phyloP scores from a whole-genome alignment of 2,113 vertebrate genomes.

The Xenopus borealis region DNA sequence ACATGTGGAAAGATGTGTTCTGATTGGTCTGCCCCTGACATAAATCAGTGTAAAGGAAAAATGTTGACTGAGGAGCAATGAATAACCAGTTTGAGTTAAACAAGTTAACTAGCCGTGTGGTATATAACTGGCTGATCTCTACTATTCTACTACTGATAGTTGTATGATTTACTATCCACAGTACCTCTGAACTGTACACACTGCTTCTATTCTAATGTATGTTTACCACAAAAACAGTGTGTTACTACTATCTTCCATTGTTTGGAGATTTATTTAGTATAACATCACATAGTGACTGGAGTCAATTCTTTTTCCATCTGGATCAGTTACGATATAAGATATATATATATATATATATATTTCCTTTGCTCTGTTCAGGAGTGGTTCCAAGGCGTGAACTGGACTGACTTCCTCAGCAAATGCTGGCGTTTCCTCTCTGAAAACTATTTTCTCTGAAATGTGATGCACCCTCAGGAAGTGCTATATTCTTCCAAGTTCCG shows the following conservation, averaged over 20 bases:
- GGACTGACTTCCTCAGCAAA: conserved; percentile 49
- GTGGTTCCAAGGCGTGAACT: conserved; percentile 40
- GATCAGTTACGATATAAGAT: conserved; percentile 10
- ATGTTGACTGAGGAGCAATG: no score
- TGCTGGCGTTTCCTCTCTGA: conserved; percentile 51
- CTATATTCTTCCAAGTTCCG: conserved; percentile 37
- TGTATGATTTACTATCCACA: no score
- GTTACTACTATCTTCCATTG: no score
- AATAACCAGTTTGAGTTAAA: no score
- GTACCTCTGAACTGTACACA: not conserved
- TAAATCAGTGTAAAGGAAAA: no score
- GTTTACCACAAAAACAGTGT: not conserved
- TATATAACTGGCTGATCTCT: no score
- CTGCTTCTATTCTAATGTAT: not conserved
- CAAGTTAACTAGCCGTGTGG: no score
- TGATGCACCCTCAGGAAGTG: conserved; percentile 47
- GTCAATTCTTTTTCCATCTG: conserved; percentile 1
- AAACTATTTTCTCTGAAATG: conserved; percentile 51
- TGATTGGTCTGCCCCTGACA: no score
- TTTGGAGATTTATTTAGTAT: not conserved
- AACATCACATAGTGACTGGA: conserved; percentile 4
- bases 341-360: not conserved
- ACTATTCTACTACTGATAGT: no score
- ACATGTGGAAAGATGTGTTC: no score
- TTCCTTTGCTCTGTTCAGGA: conserved; percentile 6